These are phyloP conservation scores for Odontomachus brunneus DNA, from an alignment of 1,140 invertebrate species.

Conservation along the genomic window DNA sequence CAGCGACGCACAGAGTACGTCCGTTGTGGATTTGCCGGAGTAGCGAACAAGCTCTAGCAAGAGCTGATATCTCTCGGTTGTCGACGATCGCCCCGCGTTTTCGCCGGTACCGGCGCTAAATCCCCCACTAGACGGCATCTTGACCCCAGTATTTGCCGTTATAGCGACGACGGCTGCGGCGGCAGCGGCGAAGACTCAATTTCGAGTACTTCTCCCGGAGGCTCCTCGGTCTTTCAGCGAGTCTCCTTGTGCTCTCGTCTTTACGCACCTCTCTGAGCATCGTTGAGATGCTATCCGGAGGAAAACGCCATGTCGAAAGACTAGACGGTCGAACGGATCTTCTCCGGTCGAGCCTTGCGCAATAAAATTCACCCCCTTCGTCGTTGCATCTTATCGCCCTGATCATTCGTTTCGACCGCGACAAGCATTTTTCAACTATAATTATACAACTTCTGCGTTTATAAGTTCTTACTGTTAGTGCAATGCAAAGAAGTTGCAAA, in stretches of 20 bases:
- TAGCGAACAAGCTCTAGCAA: conserved; percentile 25
- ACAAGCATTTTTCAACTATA: conserved; percentile 16
- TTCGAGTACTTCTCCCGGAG: conserved; percentile 64
- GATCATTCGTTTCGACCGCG: not conserved
- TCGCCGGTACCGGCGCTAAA: conserved; percentile 37
- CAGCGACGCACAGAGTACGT: not conserved
- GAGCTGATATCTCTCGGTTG: conserved; percentile 23
- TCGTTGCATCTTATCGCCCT: not conserved
- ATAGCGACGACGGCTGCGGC: conserved; percentile 31
- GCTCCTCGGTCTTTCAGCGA: conserved; percentile 57
- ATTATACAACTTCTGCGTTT: not conserved
- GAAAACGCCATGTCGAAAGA: conserved; percentile 47
- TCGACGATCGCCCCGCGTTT: conserved; percentile 45
- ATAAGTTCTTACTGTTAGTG: not conserved
- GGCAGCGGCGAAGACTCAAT: conserved; percentile 65
- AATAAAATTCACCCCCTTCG: not conserved
- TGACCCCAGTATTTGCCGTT: conserved; percentile 68
- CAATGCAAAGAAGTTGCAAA: not conserved
- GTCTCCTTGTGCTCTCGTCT: conserved; percentile 48
- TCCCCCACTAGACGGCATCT: conserved; percentile 63
- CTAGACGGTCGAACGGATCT: conserved; percentile 27
- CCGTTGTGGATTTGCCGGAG: conserved; percentile 23
- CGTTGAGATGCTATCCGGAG: conserved; percentile 55
- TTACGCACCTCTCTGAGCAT: conserved; percentile 43
- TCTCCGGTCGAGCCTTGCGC: not conserved